Evolutionary conservation across 23 tunicate species (phyloP).

Genomic region (Corella eumyota): DNA sequence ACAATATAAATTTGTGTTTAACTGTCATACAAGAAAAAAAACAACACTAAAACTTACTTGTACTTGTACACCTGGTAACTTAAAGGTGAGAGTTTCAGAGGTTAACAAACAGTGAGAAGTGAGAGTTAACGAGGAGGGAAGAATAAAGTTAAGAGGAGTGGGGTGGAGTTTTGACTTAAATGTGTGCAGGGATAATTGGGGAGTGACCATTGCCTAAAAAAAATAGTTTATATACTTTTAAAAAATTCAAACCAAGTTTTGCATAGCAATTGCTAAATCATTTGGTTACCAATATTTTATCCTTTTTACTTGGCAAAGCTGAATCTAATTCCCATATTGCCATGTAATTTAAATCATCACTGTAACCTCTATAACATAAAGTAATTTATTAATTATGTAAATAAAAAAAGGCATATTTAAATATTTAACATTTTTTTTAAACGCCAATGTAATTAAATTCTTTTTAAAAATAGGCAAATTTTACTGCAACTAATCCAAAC

Average conservation of each 20-base stretch:
- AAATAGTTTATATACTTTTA: background rate
- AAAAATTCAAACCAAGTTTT: background rate
- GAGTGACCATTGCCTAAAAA: slow-evolving; percentile 5
- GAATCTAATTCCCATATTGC: slow-evolving; percentile 38
- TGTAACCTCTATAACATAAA: slow-evolving; percentile 27
- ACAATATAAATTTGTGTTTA: too few species aligned
- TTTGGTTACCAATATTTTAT: slow-evolving; percentile 2
- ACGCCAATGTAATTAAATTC: too few species aligned
- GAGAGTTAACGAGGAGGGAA: slow-evolving; percentile 52
- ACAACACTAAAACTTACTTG: slow-evolving; percentile 53
- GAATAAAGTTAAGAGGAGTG: slow-evolving; percentile 34
- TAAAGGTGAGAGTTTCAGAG: slow-evolving; percentile 8
- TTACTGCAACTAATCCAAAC: too few species aligned
- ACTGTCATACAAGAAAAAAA: too few species aligned
- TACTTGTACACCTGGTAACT: slow-evolving; percentile 49
- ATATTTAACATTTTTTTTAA: too few species aligned
- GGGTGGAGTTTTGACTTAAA: slow-evolving; percentile 48
- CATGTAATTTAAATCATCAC: slow-evolving; percentile 36
- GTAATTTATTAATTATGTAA: too few species aligned
- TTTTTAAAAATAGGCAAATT: too few species aligned
- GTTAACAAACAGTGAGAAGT: slow-evolving; percentile 17
- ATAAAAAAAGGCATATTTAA: too few species aligned
- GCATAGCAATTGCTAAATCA: background rate
- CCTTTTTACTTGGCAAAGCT: background rate
- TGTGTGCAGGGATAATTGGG: slow-evolving; percentile 18